Conservation (phyloP, 2,113 vertebrate genomes). For the Heliornis fulica region DNA sequence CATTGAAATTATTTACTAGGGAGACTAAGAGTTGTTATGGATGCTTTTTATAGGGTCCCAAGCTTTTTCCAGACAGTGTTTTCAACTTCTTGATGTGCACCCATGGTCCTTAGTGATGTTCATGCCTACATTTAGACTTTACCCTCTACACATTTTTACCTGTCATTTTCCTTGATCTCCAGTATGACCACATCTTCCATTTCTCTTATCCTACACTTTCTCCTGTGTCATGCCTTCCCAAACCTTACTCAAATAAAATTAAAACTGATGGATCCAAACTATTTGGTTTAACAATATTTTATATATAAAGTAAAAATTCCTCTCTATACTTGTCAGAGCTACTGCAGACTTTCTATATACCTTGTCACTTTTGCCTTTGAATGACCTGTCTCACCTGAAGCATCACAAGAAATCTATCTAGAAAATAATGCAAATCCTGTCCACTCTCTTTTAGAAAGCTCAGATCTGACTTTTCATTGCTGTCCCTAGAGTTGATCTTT, state of each 20-base stretch:
- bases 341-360: background rate
- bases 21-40: background rate
- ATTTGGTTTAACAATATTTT: rapidly evolving
- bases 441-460: background rate
- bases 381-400: background rate
- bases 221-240: background rate
- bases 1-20: rapidly evolving
- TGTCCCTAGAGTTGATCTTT: background rate
- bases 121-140: background rate
- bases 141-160: background rate
- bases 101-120: background rate
- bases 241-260: background rate
- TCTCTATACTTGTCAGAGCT: background rate
- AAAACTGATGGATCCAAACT: background rate
- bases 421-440: background rate
- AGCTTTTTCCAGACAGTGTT: background rate
- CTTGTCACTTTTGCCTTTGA: background rate
- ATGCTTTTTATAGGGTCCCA: background rate
- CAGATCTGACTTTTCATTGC: background rate
- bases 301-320: background rate
- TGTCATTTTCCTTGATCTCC: background rate
- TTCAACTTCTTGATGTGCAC: rapidly evolving
- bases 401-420: background rate
- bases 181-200: background rate
- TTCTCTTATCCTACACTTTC: background rate